These are phyloP conservation scores for Sebastes fasciatus DNA, from an alignment of 2,113 vertebrate genomes.

Conservation along the genomic window DNA sequence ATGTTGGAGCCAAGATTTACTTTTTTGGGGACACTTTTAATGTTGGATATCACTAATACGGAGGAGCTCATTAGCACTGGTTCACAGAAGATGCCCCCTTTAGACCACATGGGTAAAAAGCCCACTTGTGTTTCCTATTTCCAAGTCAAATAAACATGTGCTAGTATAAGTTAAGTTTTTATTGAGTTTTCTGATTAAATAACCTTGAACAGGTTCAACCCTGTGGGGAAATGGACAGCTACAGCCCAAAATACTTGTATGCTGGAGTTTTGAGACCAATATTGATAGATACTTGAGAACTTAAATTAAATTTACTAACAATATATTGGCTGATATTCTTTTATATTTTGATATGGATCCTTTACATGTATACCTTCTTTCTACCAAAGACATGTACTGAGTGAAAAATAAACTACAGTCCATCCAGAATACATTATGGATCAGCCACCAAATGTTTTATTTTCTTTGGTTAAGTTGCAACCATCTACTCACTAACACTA, in stretches of 20 bases:
- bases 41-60: conserved; percentile 7
- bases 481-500: neutral
- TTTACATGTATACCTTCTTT: too few relatives aligned
- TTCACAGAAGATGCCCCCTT: neutral
- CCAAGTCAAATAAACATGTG: neutral
- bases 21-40: conserved; percentile 2
- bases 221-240: neutral
- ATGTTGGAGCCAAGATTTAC: neutral
- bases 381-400: too few relatives aligned
- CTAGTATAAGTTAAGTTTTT: neutral
- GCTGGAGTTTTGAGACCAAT: neutral
- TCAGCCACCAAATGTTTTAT: neutral
- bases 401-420: neutral
- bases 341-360: too few relatives aligned
- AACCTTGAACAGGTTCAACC: neutral
- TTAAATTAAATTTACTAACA: neutral
- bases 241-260: neutral
- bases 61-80: conserved; percentile 18
- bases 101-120: neutral
- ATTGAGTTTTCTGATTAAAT: neutral
- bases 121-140: neutral
- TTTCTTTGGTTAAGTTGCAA: neutral
- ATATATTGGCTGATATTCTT: too few relatives aligned
- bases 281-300: neutral
- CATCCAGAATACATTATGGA: neutral